These are phyloP conservation scores for Axea sp. DNA, from an alignment of 2,888 invertebrate genomes.

Conservation along the genomic window DNA sequence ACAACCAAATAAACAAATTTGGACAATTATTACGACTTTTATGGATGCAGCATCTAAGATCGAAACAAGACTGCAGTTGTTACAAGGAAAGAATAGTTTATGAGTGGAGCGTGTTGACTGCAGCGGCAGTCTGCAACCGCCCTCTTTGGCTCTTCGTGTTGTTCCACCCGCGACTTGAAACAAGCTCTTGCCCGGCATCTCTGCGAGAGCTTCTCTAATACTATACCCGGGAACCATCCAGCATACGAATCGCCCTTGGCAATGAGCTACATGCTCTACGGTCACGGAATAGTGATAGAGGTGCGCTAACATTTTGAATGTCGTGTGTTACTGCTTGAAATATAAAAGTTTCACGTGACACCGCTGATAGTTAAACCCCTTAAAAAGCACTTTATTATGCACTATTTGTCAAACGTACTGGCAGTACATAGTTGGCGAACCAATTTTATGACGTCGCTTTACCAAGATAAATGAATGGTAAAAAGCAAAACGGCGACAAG, in stretches of 20 bases:
- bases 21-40: too few species aligned
- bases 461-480: slow-evolving; percentile 24
- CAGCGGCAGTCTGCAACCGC: slow-evolving; percentile 29
- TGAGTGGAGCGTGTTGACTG: slow-evolving; percentile 50
- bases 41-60: slow-evolving; percentile 9
- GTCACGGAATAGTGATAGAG: slow-evolving; percentile 58
- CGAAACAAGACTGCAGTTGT: slow-evolving; percentile 47
- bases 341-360: slow-evolving; percentile 56
- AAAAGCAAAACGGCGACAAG: neutral
- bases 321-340: slow-evolving; percentile 46
- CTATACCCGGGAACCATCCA: slow-evolving; percentile 47
- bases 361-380: slow-evolving; percentile 44
- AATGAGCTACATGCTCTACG: slow-evolving; percentile 61
- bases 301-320: slow-evolving; percentile 51
- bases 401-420: slow-evolving; percentile 37
- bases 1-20: too few species aligned
- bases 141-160: slow-evolving; percentile 30
- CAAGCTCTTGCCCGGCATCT: slow-evolving; percentile 36
- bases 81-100: slow-evolving; percentile 56
- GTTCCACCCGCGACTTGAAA: slow-evolving; percentile 50
- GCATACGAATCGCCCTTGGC: slow-evolving; percentile 63
- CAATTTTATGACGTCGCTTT: slow-evolving; percentile 18
- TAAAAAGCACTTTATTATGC: slow-evolving; percentile 51
- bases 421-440: slow-evolving; percentile 5
- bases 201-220: slow-evolving; percentile 51